Conservation (phyloP, 2,797 vertebrate species). For the Hozukius guyotensis region DNA sequence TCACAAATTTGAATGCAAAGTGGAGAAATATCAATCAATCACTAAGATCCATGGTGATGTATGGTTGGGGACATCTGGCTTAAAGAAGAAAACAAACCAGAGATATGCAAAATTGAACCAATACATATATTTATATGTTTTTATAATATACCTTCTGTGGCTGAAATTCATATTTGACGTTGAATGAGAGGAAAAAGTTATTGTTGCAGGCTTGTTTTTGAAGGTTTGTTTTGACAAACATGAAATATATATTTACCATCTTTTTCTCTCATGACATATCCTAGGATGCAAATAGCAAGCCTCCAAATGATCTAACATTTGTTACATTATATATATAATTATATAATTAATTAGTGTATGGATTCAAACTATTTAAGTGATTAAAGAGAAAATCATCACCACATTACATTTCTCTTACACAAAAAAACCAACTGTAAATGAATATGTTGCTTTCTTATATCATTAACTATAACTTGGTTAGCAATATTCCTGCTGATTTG, state of each 20-base stretch:
- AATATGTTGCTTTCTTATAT: not conserved
- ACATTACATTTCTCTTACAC: not conserved
- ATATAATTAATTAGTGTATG: not conserved
- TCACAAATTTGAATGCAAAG: slow-evolving; percentile 33
- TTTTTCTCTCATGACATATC: not conserved
- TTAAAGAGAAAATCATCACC: not conserved
- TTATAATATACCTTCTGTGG: not conserved
- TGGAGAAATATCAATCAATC: not conserved
- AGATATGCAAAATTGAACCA: not conserved
- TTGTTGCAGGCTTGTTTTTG: not conserved
- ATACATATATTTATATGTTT: not conserved
- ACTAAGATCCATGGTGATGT: not conserved
- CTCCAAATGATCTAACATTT: not conserved
- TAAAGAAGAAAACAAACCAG: not conserved
- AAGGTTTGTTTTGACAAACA: not conserved
- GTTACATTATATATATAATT: not conserved
- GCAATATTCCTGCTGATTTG: not conserved
- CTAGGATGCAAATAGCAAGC: not conserved
- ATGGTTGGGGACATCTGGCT: not conserved
- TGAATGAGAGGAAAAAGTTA: not conserved
- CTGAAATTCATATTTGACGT: not conserved
- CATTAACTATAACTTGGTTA: not conserved
- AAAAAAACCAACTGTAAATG: not conserved
- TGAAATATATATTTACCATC: not conserved
- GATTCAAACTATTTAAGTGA: not conserved